Evolutionary conservation across 2,113 vertebrate genomes (phyloP).

Genomic region (Noctilio leporinus): DNA sequence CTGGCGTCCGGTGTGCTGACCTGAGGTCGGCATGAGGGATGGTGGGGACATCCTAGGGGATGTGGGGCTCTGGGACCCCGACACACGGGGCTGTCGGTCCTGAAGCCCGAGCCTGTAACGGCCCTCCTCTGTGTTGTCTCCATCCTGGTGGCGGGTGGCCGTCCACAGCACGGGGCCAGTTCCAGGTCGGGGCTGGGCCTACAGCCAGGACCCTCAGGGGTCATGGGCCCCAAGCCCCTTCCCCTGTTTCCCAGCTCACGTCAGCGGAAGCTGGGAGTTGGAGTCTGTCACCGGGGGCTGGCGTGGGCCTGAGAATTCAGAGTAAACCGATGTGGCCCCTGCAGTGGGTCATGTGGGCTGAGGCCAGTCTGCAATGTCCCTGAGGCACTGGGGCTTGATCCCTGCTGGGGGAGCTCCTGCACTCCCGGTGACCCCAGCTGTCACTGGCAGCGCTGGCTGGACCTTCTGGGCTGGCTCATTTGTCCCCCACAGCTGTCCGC

Average conservation of each 20-base stretch:
- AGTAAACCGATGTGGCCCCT: not conserved
- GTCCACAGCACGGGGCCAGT: not conserved
- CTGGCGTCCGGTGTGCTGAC: not conserved
- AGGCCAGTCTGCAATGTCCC: not conserved
- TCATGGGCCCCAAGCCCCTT: not conserved
- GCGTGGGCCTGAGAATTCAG: not conserved
- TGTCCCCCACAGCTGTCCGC: not conserved
- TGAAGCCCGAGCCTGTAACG: fast-evolving
- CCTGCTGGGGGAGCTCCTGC: not conserved
- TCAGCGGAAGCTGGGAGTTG: not conserved
- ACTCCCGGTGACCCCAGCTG: not conserved
- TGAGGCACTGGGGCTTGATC: not conserved
- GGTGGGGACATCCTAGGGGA: not conserved
- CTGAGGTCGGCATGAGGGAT: not conserved
- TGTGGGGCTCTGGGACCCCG: not conserved
- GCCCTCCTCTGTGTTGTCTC: not conserved
- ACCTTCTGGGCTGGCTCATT: not conserved
- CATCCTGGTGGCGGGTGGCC: not conserved
- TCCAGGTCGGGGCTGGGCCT: not conserved
- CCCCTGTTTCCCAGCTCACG: fast-evolving
- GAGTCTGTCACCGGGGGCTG: not conserved
- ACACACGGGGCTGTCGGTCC: not conserved
- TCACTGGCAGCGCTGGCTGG: not conserved
- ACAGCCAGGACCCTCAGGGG: not conserved
- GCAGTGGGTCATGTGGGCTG: not conserved